A percentile compares a stretch with the other conserved stretches of the same genome.
Evolutionary conservation across 2,888 invertebrate species (phyloP).

Genomic region (Xestia sexstrigata): DNA sequence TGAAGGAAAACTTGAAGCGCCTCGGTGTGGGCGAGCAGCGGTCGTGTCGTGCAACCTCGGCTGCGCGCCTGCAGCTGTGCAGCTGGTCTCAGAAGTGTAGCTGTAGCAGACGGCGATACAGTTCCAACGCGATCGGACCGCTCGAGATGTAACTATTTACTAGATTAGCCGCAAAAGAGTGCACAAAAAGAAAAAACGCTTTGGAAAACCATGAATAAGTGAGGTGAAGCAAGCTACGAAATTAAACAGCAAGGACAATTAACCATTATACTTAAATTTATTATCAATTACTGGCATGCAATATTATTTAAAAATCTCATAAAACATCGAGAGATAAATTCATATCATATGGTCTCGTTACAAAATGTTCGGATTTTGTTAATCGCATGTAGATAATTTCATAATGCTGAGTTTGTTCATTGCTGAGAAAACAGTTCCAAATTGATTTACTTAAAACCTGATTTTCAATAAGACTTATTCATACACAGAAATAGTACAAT

Average conservation of each 20-base stretch:
- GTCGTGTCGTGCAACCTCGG: conserved; percentile 57
- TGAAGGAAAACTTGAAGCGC: conserved; percentile 75
- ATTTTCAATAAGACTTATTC: conserved; percentile 88
- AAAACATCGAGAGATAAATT: conserved; percentile 88
- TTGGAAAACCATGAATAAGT: conserved; percentile 4
- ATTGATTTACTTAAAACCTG: conserved; percentile 89
- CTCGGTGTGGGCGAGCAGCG: conserved; percentile 64
- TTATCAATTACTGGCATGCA: conserved; percentile 88
- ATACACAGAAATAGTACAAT: conserved; percentile 86
- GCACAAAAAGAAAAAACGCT: conserved; percentile 2
- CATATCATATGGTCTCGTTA: conserved; percentile 79
- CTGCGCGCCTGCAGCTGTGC: conserved; percentile 33
- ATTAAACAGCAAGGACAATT: conserved; percentile 83
- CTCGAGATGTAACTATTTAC: not conserved
- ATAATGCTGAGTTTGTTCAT: conserved; percentile 84
- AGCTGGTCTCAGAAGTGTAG: conserved; percentile 47
- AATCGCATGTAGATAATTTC: conserved; percentile 82
- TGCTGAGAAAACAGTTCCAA: conserved; percentile 89
- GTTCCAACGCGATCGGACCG: conserved; percentile 2
- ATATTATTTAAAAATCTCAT: conserved; percentile 86
- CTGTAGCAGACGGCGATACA: conserved; percentile 13
- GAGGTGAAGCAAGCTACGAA: conserved; percentile 68
- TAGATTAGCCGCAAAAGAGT: conserved; percentile 6
- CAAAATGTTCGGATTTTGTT: conserved; percentile 85
- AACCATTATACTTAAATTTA: conserved; percentile 90